These are phyloP conservation scores for Ridgeia piscesae DNA, from an alignment of 1,140 invertebrate genomes.

Conservation along the genomic window DNA sequence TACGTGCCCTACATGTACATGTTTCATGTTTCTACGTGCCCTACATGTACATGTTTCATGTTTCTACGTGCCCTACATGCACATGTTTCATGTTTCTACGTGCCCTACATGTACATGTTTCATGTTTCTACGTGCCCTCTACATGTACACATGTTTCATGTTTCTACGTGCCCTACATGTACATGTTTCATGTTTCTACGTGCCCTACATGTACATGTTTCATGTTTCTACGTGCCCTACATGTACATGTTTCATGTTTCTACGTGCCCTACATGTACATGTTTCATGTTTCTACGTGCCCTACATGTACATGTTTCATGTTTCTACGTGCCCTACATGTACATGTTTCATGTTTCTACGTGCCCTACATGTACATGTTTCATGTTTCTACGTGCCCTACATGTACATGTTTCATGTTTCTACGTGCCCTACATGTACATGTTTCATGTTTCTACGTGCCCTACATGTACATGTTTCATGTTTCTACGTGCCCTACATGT, in stretches of 20 bases:
- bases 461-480: too few relatives aligned
- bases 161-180: slow-evolving; percentile 94
- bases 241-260: too few relatives aligned
- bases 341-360: slow-evolving; percentile 45
- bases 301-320: slow-evolving; percentile 50
- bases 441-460: too few relatives aligned
- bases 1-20: background rate
- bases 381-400: slow-evolving; percentile 66
- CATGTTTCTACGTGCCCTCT: too few relatives aligned
- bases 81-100: too few relatives aligned
- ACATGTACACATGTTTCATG: slow-evolving; percentile 53
- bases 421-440: too few relatives aligned
- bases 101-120: too few relatives aligned
- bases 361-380: too few relatives aligned
- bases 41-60: slow-evolving; percentile 51
- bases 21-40: slow-evolving; percentile 50
- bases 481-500: background rate
- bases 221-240: too few relatives aligned
- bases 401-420: slow-evolving; percentile 34
- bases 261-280: too few relatives aligned
- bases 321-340: slow-evolving; percentile 93
- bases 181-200: slow-evolving; percentile 59
- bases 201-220: too few relatives aligned
- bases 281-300: too few relatives aligned
- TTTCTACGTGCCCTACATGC: slow-evolving; percentile 68